These are phyloP conservation scores for Semotilus atromaculatus DNA, from an alignment of 2,797 vertebrate genomes.

Conservation along the genomic window DNA sequence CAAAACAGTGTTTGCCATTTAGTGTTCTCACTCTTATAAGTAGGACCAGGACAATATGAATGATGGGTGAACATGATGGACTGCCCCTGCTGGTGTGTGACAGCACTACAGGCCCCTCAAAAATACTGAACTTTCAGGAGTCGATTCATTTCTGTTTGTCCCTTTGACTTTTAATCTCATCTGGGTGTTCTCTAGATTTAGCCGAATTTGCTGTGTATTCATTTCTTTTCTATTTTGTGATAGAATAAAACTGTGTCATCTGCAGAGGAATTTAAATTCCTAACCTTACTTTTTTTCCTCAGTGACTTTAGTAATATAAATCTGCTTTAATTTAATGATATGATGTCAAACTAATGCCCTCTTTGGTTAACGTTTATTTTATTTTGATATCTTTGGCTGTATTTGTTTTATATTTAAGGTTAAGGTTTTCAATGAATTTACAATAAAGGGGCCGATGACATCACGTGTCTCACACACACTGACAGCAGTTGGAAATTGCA, in stretches of 20 bases:
- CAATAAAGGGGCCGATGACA: background rate
- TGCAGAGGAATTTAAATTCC: constrained; percentile 56
- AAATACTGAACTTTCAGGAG: background rate
- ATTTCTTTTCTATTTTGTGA: constrained; percentile 55
- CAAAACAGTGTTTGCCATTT: constrained; percentile 49
- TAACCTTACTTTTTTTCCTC: constrained; percentile 22
- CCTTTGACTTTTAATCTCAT: constrained; percentile 68
- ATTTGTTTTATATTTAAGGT: constrained; percentile 1
- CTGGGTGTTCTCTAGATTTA: constrained; percentile 69
- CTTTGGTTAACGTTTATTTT: constrained; percentile 13
- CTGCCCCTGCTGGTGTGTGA: constrained; percentile 52
- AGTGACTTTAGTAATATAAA: background rate
- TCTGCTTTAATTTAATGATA: constrained; percentile 30
- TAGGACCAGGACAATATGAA: background rate
- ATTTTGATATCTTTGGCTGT: background rate
- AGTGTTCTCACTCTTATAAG: background rate
- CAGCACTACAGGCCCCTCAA: constrained; percentile 9
- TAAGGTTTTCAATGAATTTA: background rate
- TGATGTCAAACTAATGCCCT: constrained; percentile 35
- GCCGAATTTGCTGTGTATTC: constrained; percentile 51
- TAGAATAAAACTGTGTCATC: constrained; percentile 40
- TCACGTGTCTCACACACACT: background rate
- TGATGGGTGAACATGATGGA: constrained; percentile 44
- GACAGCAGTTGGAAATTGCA: constrained; percentile 44
- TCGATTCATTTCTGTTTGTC: constrained; percentile 55